phyloP scores from a whole-genome alignment of 2,888 invertebrate genomes.

The Yponomeuta evonymella region DNA sequence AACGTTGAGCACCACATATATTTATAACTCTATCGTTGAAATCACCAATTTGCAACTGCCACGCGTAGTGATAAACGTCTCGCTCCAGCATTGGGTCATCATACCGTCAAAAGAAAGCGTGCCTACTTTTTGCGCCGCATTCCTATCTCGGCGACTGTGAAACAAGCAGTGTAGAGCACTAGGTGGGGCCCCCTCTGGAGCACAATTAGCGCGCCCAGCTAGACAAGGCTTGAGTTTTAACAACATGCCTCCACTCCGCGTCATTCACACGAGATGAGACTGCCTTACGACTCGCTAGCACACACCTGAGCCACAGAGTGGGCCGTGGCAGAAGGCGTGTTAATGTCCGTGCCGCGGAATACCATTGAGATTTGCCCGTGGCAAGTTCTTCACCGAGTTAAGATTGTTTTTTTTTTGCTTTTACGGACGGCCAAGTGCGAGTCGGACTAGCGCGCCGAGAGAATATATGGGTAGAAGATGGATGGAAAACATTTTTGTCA shows the following conservation, averaged over 20 bases:
- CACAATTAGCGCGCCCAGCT: slow-evolving; percentile 73
- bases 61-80: no score
- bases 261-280: slow-evolving; percentile 10
- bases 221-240: slow-evolving; percentile 73
- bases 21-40: no score
- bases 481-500: no score
- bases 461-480: no score
- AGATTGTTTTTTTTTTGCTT: no score
- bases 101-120: no score
- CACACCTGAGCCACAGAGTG: neutral
- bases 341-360: neutral
- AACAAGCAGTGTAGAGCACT: slow-evolving; percentile 59
- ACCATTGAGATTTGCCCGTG: neutral
- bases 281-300: neutral
- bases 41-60: no score
- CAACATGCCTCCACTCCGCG: slow-evolving; percentile 47
- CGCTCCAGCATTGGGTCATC: no score
- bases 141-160: slow-evolving; percentile 21
- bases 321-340: neutral
- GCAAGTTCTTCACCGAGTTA: no score
- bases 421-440: neutral
- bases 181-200: slow-evolving; percentile 37
- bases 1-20: no score
- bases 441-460: neutral
- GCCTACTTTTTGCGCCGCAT: neutral